These are phyloP conservation scores for Galerucella nymphaeae DNA, from an alignment of 2,888 invertebrate genomes.

Conservation along the genomic window DNA sequence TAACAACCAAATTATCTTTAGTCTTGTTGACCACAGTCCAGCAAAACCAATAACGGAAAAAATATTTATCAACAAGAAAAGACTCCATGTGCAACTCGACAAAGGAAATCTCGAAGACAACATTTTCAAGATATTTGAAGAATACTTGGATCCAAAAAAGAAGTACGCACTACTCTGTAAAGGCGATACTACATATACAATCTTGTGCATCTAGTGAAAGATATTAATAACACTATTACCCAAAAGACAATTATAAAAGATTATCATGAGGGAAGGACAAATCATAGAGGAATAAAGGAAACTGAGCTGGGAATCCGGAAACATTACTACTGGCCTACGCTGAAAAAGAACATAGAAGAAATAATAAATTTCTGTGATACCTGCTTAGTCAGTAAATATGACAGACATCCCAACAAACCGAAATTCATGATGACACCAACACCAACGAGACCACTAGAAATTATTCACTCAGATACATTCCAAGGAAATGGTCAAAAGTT, in stretches of 20 bases:
- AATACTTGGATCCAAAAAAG: no score
- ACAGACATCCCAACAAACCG: slow-evolving; percentile 18
- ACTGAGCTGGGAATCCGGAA: slow-evolving; percentile 8
- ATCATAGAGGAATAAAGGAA: slow-evolving; percentile 22
- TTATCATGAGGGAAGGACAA: slow-evolving; percentile 25
- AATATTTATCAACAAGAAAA: no score
- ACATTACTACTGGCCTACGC: slow-evolving; percentile 22
- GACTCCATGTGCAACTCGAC: no score
- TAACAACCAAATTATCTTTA: no score
- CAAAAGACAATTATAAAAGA: slow-evolving; percentile 10
- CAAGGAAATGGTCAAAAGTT: slow-evolving; percentile 23
- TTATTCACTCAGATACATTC: slow-evolving; percentile 26
- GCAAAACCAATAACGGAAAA: no score
- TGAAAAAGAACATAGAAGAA: slow-evolving; percentile 3
- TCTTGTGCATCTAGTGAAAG: no score
- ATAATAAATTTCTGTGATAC: slow-evolving; percentile 9
- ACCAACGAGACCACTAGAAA: slow-evolving; percentile 23
- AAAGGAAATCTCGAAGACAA: no score
- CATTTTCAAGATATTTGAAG: no score
- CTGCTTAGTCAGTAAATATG: slow-evolving; percentile 21
- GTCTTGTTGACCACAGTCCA: no score
- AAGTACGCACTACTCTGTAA: no score
- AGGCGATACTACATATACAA: no score
- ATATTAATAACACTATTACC: no score
- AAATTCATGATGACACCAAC: slow-evolving; percentile 26